A percentile compares a stretch with the other conserved stretches of the same genome.
These are phyloP conservation scores for Pasiphila rectangulata DNA, from an alignment of 2,888 invertebrate genomes.

Conservation along the genomic window DNA sequence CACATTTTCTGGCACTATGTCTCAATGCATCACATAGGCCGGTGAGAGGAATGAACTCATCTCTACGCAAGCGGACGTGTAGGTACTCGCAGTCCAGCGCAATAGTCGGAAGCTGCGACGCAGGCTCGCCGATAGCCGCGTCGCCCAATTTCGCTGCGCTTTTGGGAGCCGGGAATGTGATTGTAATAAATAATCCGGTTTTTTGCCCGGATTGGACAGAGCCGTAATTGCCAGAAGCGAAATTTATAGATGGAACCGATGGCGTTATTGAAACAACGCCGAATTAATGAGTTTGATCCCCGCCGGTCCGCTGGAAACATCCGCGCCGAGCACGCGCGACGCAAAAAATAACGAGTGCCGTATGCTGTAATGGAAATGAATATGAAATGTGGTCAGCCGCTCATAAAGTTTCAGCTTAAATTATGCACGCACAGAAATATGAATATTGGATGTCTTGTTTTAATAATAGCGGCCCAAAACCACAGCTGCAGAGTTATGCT, in stretches of 20 bases:
- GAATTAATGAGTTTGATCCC: constrained; percentile 38
- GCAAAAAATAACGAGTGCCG: constrained; percentile 15
- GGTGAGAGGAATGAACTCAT: neutral
- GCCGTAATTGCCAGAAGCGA: constrained; percentile 36
- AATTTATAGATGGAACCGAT: constrained; percentile 40
- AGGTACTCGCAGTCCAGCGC: constrained; percentile 30
- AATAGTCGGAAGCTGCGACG: constrained; percentile 16
- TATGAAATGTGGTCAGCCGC: constrained; percentile 25
- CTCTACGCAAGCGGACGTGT: no score
- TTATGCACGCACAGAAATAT: constrained; percentile 11
- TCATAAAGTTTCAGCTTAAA: constrained; percentile 14
- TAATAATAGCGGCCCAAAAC: constrained; percentile 7
- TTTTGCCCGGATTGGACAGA: constrained; percentile 35
- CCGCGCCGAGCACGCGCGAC: neutral
- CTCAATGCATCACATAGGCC: no score
- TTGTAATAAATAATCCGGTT: constrained; percentile 36
- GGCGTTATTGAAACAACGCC: constrained; percentile 39
- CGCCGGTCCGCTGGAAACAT: constrained; percentile 14
- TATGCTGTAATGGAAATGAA: constrained; percentile 18
- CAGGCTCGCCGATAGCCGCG: constrained; percentile 20
- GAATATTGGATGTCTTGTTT: constrained; percentile 13
- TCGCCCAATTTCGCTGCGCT: constrained; percentile 29
- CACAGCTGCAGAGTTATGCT: neutral
- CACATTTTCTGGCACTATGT: no score
- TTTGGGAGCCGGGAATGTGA: constrained; percentile 31